phyloP scores from a whole-genome alignment of 2,113 vertebrate genomes.

The Thunnus maccoyii region DNA sequence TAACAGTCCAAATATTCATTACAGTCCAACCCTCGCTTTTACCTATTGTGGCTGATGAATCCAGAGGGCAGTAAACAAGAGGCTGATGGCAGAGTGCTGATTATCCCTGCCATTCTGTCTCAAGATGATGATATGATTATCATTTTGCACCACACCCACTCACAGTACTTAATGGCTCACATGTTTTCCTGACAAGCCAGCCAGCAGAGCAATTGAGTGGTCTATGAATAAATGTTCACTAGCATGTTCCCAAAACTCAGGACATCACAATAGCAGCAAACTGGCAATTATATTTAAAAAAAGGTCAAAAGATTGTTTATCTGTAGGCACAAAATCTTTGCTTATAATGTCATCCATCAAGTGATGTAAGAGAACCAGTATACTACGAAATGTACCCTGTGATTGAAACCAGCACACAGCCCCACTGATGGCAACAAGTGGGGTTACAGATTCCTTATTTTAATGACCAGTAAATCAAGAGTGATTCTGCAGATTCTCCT shows the following conservation, averaged over 20 bases:
- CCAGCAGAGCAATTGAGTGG: conserved; percentile 20
- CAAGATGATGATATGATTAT: conserved; percentile 50
- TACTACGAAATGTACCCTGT: neutral
- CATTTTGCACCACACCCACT: conserved; percentile 63
- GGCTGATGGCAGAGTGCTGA: conserved; percentile 67
- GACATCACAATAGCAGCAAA: neutral
- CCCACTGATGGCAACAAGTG: conserved; percentile 54
- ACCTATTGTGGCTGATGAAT: conserved; percentile 62
- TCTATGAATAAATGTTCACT: conserved; percentile 11
- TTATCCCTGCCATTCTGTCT: conserved; percentile 62
- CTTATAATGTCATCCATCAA: neutral
- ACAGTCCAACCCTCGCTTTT: conserved; percentile 65
- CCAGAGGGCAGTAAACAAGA: conserved; percentile 54
- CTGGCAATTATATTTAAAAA: neutral
- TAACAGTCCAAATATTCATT: conserved; percentile 66
- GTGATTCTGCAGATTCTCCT: conserved; percentile 79
- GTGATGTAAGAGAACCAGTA: conserved; percentile 1
- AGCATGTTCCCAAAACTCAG: neutral
- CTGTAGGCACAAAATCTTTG: neutral
- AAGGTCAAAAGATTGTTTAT: conserved; percentile 2
- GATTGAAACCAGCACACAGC: conserved; percentile 22
- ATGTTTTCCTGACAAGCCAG: conserved; percentile 37
- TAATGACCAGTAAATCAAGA: conserved; percentile 76
- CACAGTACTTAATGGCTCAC: conserved; percentile 21
- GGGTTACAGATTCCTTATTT: conserved; percentile 52